Evolutionary conservation across 1,140 invertebrate species (phyloP).

Genomic region (Drosophila sechellia): DNA sequence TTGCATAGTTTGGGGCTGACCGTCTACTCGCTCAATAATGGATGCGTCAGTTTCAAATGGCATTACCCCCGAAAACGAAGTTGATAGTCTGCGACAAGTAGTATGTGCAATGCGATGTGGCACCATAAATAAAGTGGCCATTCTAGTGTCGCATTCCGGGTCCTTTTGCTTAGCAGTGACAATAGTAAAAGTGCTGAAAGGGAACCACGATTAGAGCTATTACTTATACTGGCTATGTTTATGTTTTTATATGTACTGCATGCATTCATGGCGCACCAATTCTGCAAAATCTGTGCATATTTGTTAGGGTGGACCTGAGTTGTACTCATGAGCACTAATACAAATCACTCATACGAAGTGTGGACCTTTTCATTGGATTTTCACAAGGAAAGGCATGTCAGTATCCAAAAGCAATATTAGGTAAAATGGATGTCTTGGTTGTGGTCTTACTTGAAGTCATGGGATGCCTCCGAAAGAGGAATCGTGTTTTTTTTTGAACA

Average conservation of each 20-base stretch:
- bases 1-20: conserved; percentile 13
- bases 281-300: conserved; percentile 26
- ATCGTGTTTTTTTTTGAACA: neutral
- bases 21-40: conserved; percentile 1
- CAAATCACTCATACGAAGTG: conserved; percentile 15
- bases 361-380: neutral
- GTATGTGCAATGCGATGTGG: neutral
- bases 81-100: neutral
- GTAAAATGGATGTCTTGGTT: neutral
- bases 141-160: neutral
- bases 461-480: neutral
- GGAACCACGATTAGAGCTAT: conserved; percentile 9
- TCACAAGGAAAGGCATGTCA: neutral
- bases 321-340: neutral
- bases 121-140: neutral
- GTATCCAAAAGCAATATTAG: neutral
- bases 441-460: conserved; percentile 2
- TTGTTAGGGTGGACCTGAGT: conserved; percentile 8
- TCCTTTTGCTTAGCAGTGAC: conserved; percentile 4
- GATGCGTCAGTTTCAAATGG: conserved; percentile 13
- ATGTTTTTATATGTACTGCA: conserved; percentile 8
- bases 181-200: conserved; percentile 2
- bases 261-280: conserved; percentile 12
- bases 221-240: conserved; percentile 3
- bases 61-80: conserved; percentile 14